These are phyloP conservation scores for Emydura subglobosa DNA, from an alignment of 2,113 vertebrate genomes.

Conservation along the genomic window DNA sequence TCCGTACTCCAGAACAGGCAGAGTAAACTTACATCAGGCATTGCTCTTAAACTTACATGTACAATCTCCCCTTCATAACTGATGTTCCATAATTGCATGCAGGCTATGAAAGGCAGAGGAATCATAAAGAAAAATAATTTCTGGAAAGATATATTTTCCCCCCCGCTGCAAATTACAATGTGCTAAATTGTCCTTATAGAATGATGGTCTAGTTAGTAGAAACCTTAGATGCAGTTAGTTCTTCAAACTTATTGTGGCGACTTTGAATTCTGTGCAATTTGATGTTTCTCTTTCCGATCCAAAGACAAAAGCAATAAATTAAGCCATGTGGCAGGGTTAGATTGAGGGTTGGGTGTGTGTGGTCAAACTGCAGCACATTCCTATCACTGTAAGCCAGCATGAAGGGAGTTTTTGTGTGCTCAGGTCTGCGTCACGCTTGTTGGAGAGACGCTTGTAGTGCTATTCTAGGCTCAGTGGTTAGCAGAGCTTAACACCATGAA, in stretches of 20 bases:
- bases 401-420: not conserved
- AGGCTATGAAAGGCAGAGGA: not conserved
- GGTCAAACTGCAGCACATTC: not conserved
- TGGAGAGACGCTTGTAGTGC: not conserved
- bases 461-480: not conserved
- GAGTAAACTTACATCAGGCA: accelerated
- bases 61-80: not conserved
- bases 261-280: not conserved
- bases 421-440: not conserved
- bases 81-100: not conserved
- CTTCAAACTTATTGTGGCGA: not conserved
- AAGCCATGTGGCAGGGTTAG: accelerated
- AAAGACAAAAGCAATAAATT: not conserved
- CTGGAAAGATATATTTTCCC: not conserved
- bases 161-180: constrained; percentile 3
- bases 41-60: not conserved
- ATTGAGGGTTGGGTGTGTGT: not conserved
- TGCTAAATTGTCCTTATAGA: constrained; percentile 3
- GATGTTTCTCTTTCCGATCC: not conserved
- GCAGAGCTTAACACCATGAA: not conserved
- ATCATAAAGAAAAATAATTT: constrained; percentile 13
- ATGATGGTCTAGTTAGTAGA: constrained; percentile 32
- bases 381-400: not conserved
- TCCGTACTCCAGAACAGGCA: accelerated
- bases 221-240: constrained; percentile 23